Base-by-base conservation (phyloP, 2,113 vertebrate genomes). In the Reinhardtius hippoglossoides region DNA sequence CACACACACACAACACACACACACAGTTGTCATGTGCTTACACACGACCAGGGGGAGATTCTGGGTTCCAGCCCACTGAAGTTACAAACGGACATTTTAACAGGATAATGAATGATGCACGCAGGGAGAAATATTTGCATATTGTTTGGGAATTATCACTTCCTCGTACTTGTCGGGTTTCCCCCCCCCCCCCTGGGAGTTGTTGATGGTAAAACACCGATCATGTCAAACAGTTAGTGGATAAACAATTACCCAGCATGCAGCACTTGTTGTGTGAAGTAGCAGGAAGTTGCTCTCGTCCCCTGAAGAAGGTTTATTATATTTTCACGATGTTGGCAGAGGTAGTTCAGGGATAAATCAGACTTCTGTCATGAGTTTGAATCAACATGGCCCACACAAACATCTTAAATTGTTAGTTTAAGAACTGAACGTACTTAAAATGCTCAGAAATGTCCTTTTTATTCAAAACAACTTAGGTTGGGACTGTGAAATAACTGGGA, bases 1-100 rank as follows among this genome's bases (percentile, higher is more conserved):
- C n/a, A n/a, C 27, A 31, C 27, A 31, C 27, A 31, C 27, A 31
- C 5, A 31, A n/a, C 27, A 57, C 20, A 68, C 18, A 72, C 67
- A 4, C 64, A 64, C 73, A 12, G 35, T 37, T 9, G 35, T 9
- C 55, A 27, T 16, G 16, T 20, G 42, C 50, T 52, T 56, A 83
- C 72, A 20, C 64, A 23, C 13, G 40, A 3, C 3, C 37, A 7
- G 31, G 31, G 8, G 7, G 50, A 27, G 16, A 48, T 21, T 40
- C 12, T 57, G 35, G 35, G 35, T 37, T 37, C 35, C 35, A 37
- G 35, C 35, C 35, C 35, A 37, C 35, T 9, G 8, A 37, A 37
- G 35, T 37, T 37, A 1, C 2, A 37, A 37, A 37, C 35, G 2
- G 24, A 48, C 15, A 6, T 6, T 48, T 48, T 48, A 16, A 16